Base-by-base conservation (phyloP, 2,797 vertebrate species). In the Takifugu rubripes region DNA sequence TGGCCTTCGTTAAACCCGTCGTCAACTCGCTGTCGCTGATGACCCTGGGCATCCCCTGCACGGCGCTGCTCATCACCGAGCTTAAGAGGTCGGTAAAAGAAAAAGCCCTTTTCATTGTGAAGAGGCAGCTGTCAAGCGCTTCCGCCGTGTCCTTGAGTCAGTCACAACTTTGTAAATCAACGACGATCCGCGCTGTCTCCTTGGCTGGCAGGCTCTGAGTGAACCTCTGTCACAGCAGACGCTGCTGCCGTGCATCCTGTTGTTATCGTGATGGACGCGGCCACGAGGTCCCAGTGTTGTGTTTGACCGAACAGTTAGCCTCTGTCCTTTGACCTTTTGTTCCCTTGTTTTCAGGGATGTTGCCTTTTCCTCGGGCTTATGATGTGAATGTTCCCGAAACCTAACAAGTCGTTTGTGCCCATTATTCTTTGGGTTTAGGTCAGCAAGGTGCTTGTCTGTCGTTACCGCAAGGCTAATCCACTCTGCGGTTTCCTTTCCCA, bases 11-110 rank as follows among this genome's bases (percentile, higher is more conserved):
- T 50, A 99, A 99, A 62, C 97, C 97, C 0, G 92, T 94, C 15
- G 92, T 99, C 77, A 99, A 99, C 87, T 97, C 93, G 5, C 91
- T 99, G 85, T 97, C 96, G 0, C 87, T 99, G 46, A 99, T 99
- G 96, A 94, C 92, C 0, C 84, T 99, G 62, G 96, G 96, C 25
- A 90, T 98, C 80, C 96, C 96, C n/a, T 99, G 97, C 73, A 96
- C 93, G 0, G 92, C 59, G 0, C 87, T 99, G 61, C 95, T 99
- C 25, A 86, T 98, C 31, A 93, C 93, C 0, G 96, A 99, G 79
- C 89, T 99, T 1, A 97, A 92, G 83, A 97, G 97, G 96, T 99
- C 50, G 78, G 93, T 21, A 1, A 21, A 21, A 21, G 21, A 21
- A 21, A 21, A 21, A 21, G 21, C 21, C 21, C 21, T 21, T 21